phyloP scores from a whole-genome alignment of 2,113 vertebrate species.

The Australoheros scitulus region DNA sequence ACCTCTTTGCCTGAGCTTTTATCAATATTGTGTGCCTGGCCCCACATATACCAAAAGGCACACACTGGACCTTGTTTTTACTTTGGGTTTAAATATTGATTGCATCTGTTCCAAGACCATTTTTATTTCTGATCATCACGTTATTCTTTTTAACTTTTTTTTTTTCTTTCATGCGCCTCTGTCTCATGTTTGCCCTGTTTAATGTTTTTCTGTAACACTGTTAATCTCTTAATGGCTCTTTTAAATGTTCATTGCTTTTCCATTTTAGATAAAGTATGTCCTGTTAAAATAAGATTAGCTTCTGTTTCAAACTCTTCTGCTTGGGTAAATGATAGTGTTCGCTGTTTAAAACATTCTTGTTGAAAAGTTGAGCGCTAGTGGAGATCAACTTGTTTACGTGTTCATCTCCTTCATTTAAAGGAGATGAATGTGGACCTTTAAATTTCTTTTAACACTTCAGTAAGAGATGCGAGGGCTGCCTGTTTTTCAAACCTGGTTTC shows the following conservation, averaged over 20 bases:
- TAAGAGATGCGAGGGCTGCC: not conserved
- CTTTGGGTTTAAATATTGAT: not conserved
- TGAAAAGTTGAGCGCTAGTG: not conserved
- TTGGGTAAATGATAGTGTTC: not conserved
- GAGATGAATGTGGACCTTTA: not conserved
- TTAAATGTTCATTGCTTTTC: not conserved
- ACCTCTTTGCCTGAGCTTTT: not conserved
- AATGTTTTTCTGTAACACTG: not conserved
- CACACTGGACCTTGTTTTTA: not conserved
- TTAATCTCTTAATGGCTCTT: not conserved
- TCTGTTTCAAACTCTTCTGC: not conserved
- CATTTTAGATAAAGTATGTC: not conserved
- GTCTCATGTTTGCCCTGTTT: not conserved
- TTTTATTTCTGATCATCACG: not conserved
- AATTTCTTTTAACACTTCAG: not conserved
- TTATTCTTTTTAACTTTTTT: not conserved
- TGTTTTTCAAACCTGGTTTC: not conserved
- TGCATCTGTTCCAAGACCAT: not conserved
- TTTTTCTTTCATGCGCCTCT: not conserved
- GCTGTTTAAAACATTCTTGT: not conserved
- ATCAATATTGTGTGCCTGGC: not conserved
- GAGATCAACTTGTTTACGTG: not conserved
- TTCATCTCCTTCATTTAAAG: not conserved
- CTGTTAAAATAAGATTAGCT: not conserved
- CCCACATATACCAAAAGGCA: not conserved